These are phyloP conservation scores for Rachycentron canadum DNA, from an alignment of 2,797 vertebrate genomes.

Conservation along the genomic window DNA sequence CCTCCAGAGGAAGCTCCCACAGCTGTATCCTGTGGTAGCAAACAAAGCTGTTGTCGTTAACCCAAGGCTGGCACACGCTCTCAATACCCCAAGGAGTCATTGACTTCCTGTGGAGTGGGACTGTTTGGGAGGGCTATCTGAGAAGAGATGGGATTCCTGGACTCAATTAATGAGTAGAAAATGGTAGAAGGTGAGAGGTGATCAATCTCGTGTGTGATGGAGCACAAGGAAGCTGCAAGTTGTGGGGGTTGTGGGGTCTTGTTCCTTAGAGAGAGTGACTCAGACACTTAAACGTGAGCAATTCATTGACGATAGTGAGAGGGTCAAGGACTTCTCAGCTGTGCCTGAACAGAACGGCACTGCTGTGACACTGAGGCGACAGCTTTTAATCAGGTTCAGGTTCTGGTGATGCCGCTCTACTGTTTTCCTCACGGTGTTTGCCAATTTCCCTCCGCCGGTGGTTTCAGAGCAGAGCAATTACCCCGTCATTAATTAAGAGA, in stretches of 20 bases:
- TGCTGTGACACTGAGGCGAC: background rate
- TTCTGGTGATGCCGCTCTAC: background rate
- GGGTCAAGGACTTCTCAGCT: conserved; percentile 55
- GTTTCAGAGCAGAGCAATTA: conserved; percentile 47
- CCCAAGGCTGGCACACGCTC: conserved; percentile 41
- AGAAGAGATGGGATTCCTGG: conserved; percentile 47
- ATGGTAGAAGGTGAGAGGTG: conserved; percentile 59
- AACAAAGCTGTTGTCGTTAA: conserved; percentile 60
- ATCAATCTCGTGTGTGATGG: conserved; percentile 53
- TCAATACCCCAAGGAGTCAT: conserved; percentile 47
- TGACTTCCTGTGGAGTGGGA: conserved; percentile 24
- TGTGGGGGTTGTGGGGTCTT: background rate
- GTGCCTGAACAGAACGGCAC: background rate
- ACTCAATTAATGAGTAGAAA: conserved; percentile 65
- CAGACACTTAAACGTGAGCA: conserved; percentile 33
- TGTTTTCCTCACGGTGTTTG: conserved; percentile 23
- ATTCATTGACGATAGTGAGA: conserved; percentile 27
- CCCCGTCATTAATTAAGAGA: conserved; percentile 63
- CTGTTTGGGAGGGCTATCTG: conserved; percentile 17
- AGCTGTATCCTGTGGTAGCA: conserved; percentile 45
- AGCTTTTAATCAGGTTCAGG: background rate
- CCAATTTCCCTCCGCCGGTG: conserved; percentile 24
- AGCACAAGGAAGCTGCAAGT: conserved; percentile 11
- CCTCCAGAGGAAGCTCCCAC: conserved; percentile 45
- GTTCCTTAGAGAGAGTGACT: conserved; percentile 5